Conservation (phyloP, 2,888 invertebrate genomes). For the Paralinhomoeus sp. region DNA sequence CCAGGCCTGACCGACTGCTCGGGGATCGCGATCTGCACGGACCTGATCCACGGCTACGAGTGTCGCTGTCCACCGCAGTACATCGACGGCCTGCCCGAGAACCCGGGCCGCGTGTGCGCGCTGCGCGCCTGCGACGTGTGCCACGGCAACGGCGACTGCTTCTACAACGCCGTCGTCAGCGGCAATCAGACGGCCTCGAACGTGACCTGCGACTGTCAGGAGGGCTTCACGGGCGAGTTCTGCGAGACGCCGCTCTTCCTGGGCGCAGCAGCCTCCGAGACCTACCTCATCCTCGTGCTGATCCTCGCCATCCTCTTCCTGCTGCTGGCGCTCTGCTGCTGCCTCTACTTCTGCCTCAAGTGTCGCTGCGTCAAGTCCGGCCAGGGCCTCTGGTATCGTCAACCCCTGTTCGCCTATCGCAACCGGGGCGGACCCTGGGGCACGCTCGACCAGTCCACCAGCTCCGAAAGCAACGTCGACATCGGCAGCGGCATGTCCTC, state of each 20-base stretch:
- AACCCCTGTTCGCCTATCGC: constrained; percentile 7
- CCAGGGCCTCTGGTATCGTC: constrained; percentile 5
- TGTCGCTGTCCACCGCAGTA: constrained; percentile 21
- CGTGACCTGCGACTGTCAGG: constrained; percentile 17
- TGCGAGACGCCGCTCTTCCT: constrained; percentile 9
- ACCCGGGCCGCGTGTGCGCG: constrained; percentile 10
- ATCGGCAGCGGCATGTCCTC: constrained; percentile 4
- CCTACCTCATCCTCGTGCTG: constrained; percentile 14
- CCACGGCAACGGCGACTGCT: constrained; percentile 21
- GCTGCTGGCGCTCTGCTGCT: constrained; percentile 18
- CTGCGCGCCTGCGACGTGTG: constrained; percentile 10
- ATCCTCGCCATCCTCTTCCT: constrained; percentile 22
- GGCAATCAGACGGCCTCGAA: constrained; percentile 11
- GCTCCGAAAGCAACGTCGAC: constrained; percentile 7
- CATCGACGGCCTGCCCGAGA: constrained; percentile 13
- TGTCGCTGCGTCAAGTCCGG: constrained; percentile 7
- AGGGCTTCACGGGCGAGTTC: constrained; percentile 15
- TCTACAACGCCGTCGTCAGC: constrained; percentile 13
- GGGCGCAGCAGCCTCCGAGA: constrained; percentile 9
- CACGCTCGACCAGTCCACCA: constrained; percentile 15
- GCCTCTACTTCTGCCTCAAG: constrained; percentile 12
- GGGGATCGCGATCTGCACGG: constrained; percentile 20
- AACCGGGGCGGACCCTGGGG: constrained; percentile 19
- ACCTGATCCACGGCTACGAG: constrained; percentile 18
- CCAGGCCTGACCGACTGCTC: constrained; percentile 24